phyloP scores from a whole-genome alignment of 1,140 invertebrate species.

The Hydropsyche tenuis region DNA sequence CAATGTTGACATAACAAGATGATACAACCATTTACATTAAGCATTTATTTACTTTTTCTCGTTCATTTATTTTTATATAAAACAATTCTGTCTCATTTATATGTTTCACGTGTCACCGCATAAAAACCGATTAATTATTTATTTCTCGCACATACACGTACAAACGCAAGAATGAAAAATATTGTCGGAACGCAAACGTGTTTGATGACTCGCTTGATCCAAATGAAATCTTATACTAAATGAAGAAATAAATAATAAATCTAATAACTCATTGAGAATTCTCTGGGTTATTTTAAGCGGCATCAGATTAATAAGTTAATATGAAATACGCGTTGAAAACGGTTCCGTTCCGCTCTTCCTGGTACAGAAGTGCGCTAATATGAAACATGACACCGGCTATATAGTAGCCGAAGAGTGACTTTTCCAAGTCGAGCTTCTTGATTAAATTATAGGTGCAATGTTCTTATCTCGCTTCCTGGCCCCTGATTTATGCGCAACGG shows the following conservation, averaged over 20 bases:
- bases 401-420: slow-evolving; percentile 35
- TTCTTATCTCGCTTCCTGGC: slow-evolving; percentile 38
- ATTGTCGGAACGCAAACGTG: too few species aligned
- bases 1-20: slow-evolving; percentile 22
- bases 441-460: slow-evolving; percentile 41
- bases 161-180: background rate
- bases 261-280: background rate
- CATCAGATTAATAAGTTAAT: slow-evolving; percentile 4
- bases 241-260: background rate
- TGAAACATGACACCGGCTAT: slow-evolving; percentile 28
- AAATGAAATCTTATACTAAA: background rate
- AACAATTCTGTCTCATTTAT: background rate
- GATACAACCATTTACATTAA: slow-evolving; percentile 26
- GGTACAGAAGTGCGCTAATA: slow-evolving; percentile 19
- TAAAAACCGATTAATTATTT: slow-evolving; percentile 20
- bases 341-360: background rate
- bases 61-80: background rate
- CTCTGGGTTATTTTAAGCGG: background rate
- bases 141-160: background rate
- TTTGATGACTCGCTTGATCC: too few species aligned
- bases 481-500: slow-evolving; percentile 22
- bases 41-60: background rate
- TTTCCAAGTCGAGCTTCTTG: slow-evolving; percentile 32
- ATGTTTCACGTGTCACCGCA: background rate
- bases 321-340: background rate